Percentiles rank a stretch among this genome's conserved stretches.
These are phyloP conservation scores for Sigmodon hispidus DNA, from an alignment of 2,113 vertebrate species.

Conservation along the genomic window DNA sequence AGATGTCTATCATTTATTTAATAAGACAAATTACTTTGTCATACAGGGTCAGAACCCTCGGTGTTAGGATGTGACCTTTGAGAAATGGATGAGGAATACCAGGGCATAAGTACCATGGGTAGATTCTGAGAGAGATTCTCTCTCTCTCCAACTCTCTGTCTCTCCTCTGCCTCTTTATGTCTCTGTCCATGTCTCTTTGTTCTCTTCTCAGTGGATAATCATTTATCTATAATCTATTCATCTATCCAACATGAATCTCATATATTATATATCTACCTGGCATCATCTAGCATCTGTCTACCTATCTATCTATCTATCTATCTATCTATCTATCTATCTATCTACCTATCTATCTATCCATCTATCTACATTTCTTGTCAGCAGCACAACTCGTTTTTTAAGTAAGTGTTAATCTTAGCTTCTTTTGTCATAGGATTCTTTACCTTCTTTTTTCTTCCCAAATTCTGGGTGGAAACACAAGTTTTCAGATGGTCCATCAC, in stretches of 20 bases:
- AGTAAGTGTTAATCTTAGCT: not conserved
- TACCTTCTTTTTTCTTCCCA: not conserved
- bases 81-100: not conserved
- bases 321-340: not conserved
- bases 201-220: not conserved
- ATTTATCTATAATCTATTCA: not conserved
- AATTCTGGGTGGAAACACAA: not conserved
- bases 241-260: not conserved
- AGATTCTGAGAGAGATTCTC: not conserved
- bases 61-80: not conserved
- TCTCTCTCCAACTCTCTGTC: not conserved
- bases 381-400: not conserved
- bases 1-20: not conserved
- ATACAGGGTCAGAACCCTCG: not conserved
- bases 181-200: not conserved
- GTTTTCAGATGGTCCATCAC: fast-evolving
- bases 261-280: not conserved
- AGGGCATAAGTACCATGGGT: too few relatives aligned
- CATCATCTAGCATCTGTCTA: not conserved
- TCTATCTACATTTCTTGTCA: not conserved
- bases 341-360: not conserved
- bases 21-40: not conserved
- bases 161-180: not conserved
- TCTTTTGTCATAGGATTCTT: fast-evolving
- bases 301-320: not conserved